phyloP scores from a whole-genome alignment of 2,888 invertebrate species.

The Apamea monoglypha region DNA sequence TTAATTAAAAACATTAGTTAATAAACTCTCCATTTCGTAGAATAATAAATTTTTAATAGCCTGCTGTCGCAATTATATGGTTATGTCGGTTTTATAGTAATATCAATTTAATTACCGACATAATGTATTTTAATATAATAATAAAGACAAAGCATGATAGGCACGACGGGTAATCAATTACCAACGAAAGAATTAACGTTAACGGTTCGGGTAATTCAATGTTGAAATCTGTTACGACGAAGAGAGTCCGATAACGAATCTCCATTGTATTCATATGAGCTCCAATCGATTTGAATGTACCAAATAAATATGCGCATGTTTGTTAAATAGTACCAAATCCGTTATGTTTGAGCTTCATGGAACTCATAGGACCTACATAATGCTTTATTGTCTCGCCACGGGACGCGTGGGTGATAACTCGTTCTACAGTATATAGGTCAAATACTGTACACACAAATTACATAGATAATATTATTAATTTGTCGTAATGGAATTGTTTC shows the following conservation, averaged over 20 bases:
- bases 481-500: slow-evolving; percentile 59
- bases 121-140: slow-evolving; percentile 16
- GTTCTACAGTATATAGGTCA: slow-evolving; percentile 74
- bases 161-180: slow-evolving; percentile 31
- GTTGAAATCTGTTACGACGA: slow-evolving; percentile 68
- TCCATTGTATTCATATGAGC: slow-evolving; percentile 84
- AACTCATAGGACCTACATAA: slow-evolving; percentile 68
- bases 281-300: slow-evolving; percentile 73
- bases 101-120: slow-evolving; percentile 9
- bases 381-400: slow-evolving; percentile 79
- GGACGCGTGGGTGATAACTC: slow-evolving; percentile 75
- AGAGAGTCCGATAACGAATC: slow-evolving; percentile 74
- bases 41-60: slow-evolving; percentile 61
- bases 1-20: slow-evolving; percentile 79
- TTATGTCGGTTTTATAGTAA: slow-evolving; percentile 30
- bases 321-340: slow-evolving; percentile 72
- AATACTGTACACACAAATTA: slow-evolving; percentile 39
- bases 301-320: slow-evolving; percentile 73
- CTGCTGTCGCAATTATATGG: slow-evolving; percentile 33
- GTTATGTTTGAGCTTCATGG: slow-evolving; percentile 73
- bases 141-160: slow-evolving; percentile 34
- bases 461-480: slow-evolving; percentile 35
- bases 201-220: slow-evolving; percentile 71
- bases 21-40: slow-evolving; percentile 78
- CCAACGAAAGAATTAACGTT: slow-evolving; percentile 55